phyloP scores from a whole-genome alignment of 2,888 invertebrate genomes.

The Marronus borbonicus region DNA sequence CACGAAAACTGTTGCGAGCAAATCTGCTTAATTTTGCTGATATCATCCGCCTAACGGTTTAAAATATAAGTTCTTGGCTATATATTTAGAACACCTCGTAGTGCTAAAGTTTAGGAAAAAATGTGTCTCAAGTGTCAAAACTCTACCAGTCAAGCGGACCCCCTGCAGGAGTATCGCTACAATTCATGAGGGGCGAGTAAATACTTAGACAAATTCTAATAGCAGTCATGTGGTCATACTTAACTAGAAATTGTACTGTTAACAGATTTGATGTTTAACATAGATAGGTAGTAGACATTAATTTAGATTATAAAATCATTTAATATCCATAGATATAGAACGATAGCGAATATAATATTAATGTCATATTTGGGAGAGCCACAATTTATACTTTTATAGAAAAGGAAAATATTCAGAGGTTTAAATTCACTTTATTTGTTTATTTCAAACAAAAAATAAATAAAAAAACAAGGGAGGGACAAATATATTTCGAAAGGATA shows the following conservation, averaged over 20 bases:
- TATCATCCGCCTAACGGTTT: neutral
- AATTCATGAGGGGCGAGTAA: conserved; percentile 70
- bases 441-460: too few relatives aligned
- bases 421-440: too few relatives aligned
- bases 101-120: conserved; percentile 50
- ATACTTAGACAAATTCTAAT: conserved; percentile 58
- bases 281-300: conserved; percentile 57
- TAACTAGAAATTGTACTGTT: conserved; percentile 51
- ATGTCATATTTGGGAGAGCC: too few relatives aligned
- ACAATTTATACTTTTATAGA: too few relatives aligned
- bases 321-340: conserved; percentile 51
- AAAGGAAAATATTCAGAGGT: too few relatives aligned
- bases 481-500: too few relatives aligned
- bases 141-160: conserved; percentile 62
- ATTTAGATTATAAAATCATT: conserved; percentile 53
- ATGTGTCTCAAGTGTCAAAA: conserved; percentile 54
- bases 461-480: too few relatives aligned
- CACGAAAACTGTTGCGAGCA: too few relatives aligned
- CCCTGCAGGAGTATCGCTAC: conserved; percentile 66
- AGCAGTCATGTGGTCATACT: conserved; percentile 66
- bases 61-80: conserved; percentile 35
- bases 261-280: conserved; percentile 58
- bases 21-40: neutral
- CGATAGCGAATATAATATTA: conserved; percentile 53
- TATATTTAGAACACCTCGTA: conserved; percentile 44